These are phyloP conservation scores for Eucera pruinosa DNA, from an alignment of 2,888 invertebrate species.

Conservation along the genomic window DNA sequence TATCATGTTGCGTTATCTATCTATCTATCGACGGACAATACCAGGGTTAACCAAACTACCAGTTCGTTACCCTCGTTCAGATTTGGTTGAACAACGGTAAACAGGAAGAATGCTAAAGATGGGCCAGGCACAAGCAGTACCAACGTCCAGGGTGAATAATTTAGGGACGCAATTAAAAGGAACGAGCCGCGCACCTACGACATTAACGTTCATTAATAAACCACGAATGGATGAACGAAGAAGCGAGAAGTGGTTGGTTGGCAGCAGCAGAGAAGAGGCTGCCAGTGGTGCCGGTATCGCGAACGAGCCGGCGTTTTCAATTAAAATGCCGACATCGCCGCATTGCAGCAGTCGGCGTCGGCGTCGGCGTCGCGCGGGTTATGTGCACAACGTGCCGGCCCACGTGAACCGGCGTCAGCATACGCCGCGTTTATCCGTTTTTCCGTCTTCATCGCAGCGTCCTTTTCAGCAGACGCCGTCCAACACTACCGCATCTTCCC, in stretches of 20 bases:
- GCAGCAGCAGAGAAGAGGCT: constrained; percentile 7
- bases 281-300: constrained; percentile 41
- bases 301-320: constrained; percentile 70
- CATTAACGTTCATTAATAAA: constrained; percentile 65
- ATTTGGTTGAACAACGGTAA: background rate
- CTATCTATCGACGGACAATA: too few species aligned
- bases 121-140: background rate
- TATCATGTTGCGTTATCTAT: too few species aligned
- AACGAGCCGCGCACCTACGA: constrained; percentile 43
- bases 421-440: constrained; percentile 54
- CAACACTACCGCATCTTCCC: background rate
- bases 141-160: constrained; percentile 44
- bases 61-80: background rate
- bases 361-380: constrained; percentile 54
- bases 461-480: constrained; percentile 39
- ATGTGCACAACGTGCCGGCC: constrained; percentile 53
- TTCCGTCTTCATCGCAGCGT: constrained; percentile 32
- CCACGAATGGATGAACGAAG: constrained; percentile 61
- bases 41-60: background rate
- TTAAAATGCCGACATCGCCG: constrained; percentile 77
- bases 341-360: constrained; percentile 74
- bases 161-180: constrained; percentile 60
- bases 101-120: background rate
- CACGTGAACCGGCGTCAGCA: constrained; percentile 11
- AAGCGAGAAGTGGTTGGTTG: constrained; percentile 56